Percentiles rank a stretch among this genome's conserved stretches.
Conservation (phyloP, 35 echinoderm and acorn worm species). For the Lytechinus pictus region DNA sequence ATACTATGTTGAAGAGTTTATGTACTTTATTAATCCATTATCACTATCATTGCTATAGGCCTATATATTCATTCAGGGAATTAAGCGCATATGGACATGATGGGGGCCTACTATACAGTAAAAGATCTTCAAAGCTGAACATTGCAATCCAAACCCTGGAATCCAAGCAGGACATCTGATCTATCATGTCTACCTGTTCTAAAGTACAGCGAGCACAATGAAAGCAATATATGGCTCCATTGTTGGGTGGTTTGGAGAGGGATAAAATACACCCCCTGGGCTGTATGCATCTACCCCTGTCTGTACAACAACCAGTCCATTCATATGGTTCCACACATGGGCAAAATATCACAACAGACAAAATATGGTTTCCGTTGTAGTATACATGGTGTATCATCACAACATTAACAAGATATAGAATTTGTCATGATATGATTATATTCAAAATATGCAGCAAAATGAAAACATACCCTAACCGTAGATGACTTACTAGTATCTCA, state of each 20-base stretch:
- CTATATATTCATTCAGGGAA: too few relatives aligned
- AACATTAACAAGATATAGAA: not conserved
- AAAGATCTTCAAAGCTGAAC: too few relatives aligned
- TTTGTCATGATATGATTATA: not conserved
- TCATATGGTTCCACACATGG: not conserved
- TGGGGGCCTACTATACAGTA: too few relatives aligned
- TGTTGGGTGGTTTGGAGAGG: not conserved
- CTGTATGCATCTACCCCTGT: not conserved
- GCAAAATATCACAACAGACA: not conserved
- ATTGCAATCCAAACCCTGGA: too few relatives aligned
- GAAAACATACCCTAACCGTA: not conserved
- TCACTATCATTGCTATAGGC: too few relatives aligned
- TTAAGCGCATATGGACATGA: too few relatives aligned
- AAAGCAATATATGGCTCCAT: not conserved
- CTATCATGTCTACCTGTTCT: too few relatives aligned
- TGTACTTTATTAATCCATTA: too few relatives aligned
- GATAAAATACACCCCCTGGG: constrained; percentile 7
- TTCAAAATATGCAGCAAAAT: not conserved
- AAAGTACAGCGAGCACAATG: not conserved
- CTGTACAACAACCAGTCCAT: not conserved
- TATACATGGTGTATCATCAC: not conserved
- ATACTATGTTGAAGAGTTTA: too few relatives aligned
- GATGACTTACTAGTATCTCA: not conserved
- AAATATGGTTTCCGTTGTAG: not conserved
- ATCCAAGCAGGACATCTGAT: too few relatives aligned